These are phyloP conservation scores for Dasysyrphus albostriatus DNA, from an alignment of 2,888 invertebrate genomes.

Conservation along the genomic window DNA sequence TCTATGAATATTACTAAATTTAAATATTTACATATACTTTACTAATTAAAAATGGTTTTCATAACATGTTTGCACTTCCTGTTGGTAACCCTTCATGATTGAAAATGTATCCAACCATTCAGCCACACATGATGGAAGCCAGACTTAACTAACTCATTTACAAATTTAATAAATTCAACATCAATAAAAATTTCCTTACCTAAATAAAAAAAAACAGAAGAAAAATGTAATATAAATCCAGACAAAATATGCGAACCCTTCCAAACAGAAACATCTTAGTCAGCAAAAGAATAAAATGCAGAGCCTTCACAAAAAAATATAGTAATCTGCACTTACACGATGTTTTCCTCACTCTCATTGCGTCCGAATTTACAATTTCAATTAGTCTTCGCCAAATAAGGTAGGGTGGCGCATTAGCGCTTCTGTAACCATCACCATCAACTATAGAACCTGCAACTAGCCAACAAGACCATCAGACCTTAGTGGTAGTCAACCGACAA, in stretches of 20 bases:
- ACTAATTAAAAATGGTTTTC: neutral
- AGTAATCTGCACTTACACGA: slow-evolving; percentile 33
- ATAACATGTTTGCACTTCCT: neutral
- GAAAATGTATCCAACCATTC: slow-evolving; percentile 20
- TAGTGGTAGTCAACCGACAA: slow-evolving; percentile 41
- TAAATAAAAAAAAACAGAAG: neutral
- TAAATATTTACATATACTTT: neutral
- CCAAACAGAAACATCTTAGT: slow-evolving; percentile 36
- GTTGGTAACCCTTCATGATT: neutral
- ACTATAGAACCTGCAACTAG: slow-evolving; percentile 2
- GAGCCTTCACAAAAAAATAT: slow-evolving; percentile 24
- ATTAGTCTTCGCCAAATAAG: slow-evolving; percentile 51
- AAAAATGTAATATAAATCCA: neutral
- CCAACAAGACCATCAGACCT: neutral
- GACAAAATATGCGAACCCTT: slow-evolving; percentile 23
- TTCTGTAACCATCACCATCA: slow-evolving; percentile 4
- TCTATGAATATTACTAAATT: neutral
- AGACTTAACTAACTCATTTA: slow-evolving; percentile 12
- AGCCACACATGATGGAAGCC: slow-evolving; percentile 35
- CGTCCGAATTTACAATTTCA: slow-evolving; percentile 56
- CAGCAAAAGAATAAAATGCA: slow-evolving; percentile 22
- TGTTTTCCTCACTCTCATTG: slow-evolving; percentile 44
- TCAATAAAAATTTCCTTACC: neutral
- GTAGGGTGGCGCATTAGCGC: slow-evolving; percentile 43
- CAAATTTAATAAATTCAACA: slow-evolving; percentile 33